Evolutionary conservation across 1,140 invertebrate species (phyloP), one percentile per base, ranked within the genome.

Genomic region (Leptestheria dahalacensis): DNA sequence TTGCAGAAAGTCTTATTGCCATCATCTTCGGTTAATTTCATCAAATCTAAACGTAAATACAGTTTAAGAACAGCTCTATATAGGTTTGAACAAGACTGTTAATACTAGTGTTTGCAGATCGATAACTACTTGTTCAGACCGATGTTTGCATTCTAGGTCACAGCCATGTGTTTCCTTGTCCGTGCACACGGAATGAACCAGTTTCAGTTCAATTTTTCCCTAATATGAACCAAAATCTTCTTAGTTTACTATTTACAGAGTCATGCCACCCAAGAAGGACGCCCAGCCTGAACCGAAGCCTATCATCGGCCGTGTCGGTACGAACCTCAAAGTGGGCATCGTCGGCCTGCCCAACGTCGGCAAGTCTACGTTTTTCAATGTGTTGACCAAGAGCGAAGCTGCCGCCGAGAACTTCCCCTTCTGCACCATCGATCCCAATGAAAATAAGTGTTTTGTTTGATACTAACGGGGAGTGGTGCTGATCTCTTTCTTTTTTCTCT

Each of bases 391-490:
- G 72, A 96, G 91, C 71, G 84, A 90, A 68, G 95, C 91, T 10
- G 82, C 91, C 58, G 93, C 96, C 57, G 91, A 98, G 76, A 98
- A 99, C 70, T 97, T 98, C 73, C 96, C 97, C 3, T 99, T 99
- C 77, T 99, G 97, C 78, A 99, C 97, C 68, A 99, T 99, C 69
- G 94, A 99, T 78, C 97, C 97, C 23, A 99, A 99, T 91, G 96
- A 99, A 84, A 97, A 93, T 96, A 92, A 94, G 89, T 92, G 87
- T 85, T 63, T 67, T 70, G 71, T 75, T 53, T 9, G 66, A 25
- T 54, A 50, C 21, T 15, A 12, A 46, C 20, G 20, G 26, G 59
- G 52, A 52, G 63, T 60, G n/a, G 2, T 55, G 11, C 20, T 23
- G 26, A 23, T 29, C 56, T 51, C 9, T 65, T 69, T 57, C 65